A percentile compares a stretch with the other conserved stretches of the same genome.
Conservation (phyloP, 2,113 vertebrate genomes). For the Odocoileus virginianus region DNA sequence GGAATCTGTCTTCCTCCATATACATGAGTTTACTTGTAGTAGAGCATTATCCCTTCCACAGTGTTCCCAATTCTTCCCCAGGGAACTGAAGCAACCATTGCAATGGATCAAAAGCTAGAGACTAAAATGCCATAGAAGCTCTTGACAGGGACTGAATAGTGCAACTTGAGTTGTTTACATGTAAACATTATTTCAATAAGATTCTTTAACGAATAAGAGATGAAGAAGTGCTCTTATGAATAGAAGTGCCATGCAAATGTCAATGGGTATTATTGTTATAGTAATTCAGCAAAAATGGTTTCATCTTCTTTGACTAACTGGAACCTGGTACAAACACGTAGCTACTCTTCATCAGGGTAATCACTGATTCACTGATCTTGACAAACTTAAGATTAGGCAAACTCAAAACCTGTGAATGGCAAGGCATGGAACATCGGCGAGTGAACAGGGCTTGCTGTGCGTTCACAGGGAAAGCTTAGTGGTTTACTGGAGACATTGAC, state of each 20-base stretch:
- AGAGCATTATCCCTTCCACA: neutral
- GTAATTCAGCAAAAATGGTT: neutral
- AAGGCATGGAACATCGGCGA: neutral
- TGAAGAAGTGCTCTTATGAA: neutral
- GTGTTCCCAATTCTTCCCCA: neutral
- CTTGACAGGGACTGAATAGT: neutral
- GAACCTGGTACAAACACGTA: neutral
- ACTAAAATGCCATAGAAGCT: neutral
- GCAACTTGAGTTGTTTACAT: neutral
- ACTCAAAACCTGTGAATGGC: neutral
- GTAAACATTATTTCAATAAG: neutral
- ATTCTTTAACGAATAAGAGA: neutral
- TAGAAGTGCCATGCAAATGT: neutral
- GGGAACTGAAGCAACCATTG: neutral
- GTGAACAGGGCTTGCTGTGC: neutral
- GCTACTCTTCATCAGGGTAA: neutral
- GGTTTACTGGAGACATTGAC: neutral
- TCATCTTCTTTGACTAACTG: neutral
- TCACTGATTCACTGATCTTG: fast-evolving
- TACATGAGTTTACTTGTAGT: neutral
- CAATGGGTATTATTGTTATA: neutral
- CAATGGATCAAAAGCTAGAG: neutral
- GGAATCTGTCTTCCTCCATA: neutral
- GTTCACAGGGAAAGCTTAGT: fast-evolving
- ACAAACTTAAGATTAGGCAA: neutral